Evolutionary conservation across 2,797 vertebrate species (phyloP), one percentile per base, ranked within the genome.

Genomic region (Rhynchotus rufescens): DNA sequence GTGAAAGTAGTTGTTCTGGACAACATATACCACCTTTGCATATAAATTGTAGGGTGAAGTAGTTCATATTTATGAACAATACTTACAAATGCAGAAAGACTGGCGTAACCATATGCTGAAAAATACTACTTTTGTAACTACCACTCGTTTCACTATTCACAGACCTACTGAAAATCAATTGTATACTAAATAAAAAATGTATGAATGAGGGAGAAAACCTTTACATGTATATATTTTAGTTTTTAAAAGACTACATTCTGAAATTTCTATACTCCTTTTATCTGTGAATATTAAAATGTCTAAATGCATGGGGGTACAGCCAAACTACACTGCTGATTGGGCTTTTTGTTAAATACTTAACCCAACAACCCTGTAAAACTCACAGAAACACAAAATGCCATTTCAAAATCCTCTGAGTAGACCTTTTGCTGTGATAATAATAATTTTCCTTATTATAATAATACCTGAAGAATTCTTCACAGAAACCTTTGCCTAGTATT

Each of bases 151-250:
- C 51, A 25, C 5, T 23, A 28, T 54, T 72, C 36, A 86, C 23
- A 78, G 19, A 42, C 2, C 2, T 65, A 25, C 5, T 40, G 44
- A 75, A 91, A 86, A 80, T 28, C 8, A 28, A 2, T 44, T 72
- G 62, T 86, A 3, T 4, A 74, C 4, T 36, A 25, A 26, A 51
- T 34, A 38, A 84, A 86, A 86, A 34, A 52, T 25, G 3, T 22
- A 65, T 22, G 12, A 80, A 38, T 10, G 45, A 62, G 16, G 17
- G 14, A 68, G 5, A 57, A 88, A 54, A 74, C 42, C 42, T 44
- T 16, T 23, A 22, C 3, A 45, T 23, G 1, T 34, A 56, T 1
- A 52, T 28, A 12, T 52, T 9, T 15, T 28, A 0, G 16, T 13
- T 84, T 86, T 76, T 12, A 73, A 81, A 88, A 38, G 15, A 56